Percentiles rank a stretch among this genome's conserved stretches.
These are phyloP conservation scores for Tachysurus vachellii DNA, from an alignment of 2,113 vertebrate species.

Conservation along the genomic window DNA sequence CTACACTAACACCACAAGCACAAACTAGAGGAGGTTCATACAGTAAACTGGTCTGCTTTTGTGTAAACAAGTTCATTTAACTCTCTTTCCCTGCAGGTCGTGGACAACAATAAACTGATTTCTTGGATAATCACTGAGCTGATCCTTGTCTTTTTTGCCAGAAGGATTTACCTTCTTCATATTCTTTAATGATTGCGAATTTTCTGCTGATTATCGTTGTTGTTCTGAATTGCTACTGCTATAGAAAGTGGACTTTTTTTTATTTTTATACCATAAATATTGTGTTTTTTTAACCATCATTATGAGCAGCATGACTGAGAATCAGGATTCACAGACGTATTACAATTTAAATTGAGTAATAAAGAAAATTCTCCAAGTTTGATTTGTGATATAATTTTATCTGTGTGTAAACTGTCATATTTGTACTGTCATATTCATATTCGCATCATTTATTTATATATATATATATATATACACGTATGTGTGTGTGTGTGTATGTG, in stretches of 20 bases:
- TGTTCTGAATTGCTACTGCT: neutral
- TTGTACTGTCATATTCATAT: too few relatives aligned
- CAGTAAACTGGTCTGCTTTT: neutral
- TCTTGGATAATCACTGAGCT: neutral
- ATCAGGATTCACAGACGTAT: neutral
- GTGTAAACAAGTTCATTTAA: neutral
- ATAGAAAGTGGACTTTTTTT: too few relatives aligned
- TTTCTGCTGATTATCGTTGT: neutral
- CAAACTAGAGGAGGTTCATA: neutral
- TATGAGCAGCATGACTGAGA: accelerated
- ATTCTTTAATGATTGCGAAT: too few relatives aligned
- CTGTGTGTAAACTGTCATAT: too few relatives aligned
- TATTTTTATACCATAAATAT: too few relatives aligned
- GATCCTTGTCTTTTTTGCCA: too few relatives aligned
- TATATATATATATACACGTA: too few relatives aligned
- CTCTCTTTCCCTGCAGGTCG: neutral
- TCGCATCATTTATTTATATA: too few relatives aligned
- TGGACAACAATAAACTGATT: neutral
- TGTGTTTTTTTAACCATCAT: neutral
- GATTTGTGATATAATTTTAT: neutral
- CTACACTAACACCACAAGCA: neutral
- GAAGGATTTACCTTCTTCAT: neutral
- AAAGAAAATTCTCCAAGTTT: neutral
- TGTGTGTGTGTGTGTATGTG: too few relatives aligned
- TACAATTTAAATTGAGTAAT: neutral